These are phyloP conservation scores for Heliothis peltigera DNA, from an alignment of 2,888 invertebrate genomes.

Conservation along the genomic window DNA sequence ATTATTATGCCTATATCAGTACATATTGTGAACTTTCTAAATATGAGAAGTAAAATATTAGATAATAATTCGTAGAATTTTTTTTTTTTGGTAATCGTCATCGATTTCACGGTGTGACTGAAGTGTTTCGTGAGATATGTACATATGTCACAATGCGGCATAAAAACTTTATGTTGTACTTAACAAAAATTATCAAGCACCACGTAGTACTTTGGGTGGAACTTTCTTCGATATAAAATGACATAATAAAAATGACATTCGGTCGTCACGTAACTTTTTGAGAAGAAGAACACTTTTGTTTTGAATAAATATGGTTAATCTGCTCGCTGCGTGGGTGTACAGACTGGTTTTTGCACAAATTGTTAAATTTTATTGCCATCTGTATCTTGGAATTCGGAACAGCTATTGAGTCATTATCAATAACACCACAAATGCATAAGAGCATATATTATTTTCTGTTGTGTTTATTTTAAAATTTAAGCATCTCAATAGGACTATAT, in stretches of 20 bases:
- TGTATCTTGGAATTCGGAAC: slow-evolving; percentile 41
- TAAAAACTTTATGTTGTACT: slow-evolving; percentile 14
- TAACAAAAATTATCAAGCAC: slow-evolving; percentile 14
- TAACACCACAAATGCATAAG: slow-evolving; percentile 13
- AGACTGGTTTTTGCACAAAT: slow-evolving; percentile 26
- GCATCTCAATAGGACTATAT: too few relatives aligned
- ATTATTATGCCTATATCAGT: slow-evolving; percentile 12
- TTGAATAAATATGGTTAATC: slow-evolving; percentile 62
- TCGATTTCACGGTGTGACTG: not conserved
- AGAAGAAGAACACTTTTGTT: slow-evolving; percentile 49
- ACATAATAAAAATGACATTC: slow-evolving; percentile 58
- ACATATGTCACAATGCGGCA: slow-evolving; percentile 1
- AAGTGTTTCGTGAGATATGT: slow-evolving; percentile 1
- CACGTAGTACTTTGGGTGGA: slow-evolving; percentile 11
- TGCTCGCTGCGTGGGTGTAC: slow-evolving; percentile 36
- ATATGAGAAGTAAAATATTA: slow-evolving; percentile 11
- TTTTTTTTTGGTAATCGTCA: not conserved
- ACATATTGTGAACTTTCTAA: slow-evolving; percentile 27
- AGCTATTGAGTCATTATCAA: slow-evolving; percentile 54
- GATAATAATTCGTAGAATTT: slow-evolving; percentile 12
- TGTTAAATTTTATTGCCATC: slow-evolving; percentile 41
- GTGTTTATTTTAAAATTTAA: too few relatives aligned
- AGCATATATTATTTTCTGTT: too few relatives aligned
- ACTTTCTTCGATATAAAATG: slow-evolving; percentile 63
- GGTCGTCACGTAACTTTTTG: slow-evolving; percentile 62